These are phyloP conservation scores for Megamerina dolium DNA, from an alignment of 2,888 invertebrate genomes.

Conservation along the genomic window DNA sequence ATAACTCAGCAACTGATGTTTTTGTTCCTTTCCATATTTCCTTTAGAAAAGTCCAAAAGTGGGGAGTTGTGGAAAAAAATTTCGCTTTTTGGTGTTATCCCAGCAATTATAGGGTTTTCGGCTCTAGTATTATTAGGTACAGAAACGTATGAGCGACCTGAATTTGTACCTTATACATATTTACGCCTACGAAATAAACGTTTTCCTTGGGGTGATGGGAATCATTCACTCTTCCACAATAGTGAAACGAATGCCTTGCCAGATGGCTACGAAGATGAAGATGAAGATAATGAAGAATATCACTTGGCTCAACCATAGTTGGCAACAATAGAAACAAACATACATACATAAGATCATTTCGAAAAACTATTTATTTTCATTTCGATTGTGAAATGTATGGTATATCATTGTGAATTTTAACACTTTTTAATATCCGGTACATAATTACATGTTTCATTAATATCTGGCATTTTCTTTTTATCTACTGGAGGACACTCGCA, in stretches of 20 bases:
- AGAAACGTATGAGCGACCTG: no score
- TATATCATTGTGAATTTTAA: neutral
- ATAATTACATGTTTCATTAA: conserved; percentile 32
- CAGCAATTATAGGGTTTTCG: no score
- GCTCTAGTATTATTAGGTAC: no score
- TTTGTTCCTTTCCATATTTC: no score
- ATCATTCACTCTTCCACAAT: conserved; percentile 78
- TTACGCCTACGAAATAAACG: conserved; percentile 69
- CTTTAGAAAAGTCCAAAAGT: no score
- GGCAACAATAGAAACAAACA: no score
- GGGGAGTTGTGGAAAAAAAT: conserved; percentile 2
- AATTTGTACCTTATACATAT: conserved; percentile 70
- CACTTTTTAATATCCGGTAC: conserved; percentile 28
- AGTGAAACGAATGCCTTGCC: conserved; percentile 68
- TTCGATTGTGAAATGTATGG: neutral
- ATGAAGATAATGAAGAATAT: no score
- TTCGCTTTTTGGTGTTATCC: conserved; percentile 12
- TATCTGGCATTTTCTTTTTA: conserved; percentile 28
- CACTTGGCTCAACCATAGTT: no score
- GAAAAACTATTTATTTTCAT: no score
- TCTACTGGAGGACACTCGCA: conserved; percentile 46
- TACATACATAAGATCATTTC: no score
- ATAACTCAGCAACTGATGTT: no score
- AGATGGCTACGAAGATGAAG: conserved; percentile 43
- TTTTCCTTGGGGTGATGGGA: conserved; percentile 88